Evolutionary conservation across 2,888 invertebrate species (phyloP).

Genomic region (Lepidochrysops patricia): DNA sequence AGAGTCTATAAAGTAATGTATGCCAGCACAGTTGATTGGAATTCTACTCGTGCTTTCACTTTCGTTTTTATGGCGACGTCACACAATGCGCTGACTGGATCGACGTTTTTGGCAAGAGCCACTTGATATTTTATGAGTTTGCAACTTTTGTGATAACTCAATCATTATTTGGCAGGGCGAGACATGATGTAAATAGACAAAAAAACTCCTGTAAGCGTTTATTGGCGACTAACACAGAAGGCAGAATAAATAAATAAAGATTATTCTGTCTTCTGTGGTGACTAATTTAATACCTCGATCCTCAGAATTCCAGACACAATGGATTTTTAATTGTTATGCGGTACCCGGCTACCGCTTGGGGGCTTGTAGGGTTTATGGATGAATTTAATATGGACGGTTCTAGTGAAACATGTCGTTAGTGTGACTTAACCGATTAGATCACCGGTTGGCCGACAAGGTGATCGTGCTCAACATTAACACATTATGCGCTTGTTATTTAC

Average conservation of each 20-base stretch:
- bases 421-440: background rate
- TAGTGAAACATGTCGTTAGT: background rate
- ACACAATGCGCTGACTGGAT: constrained; percentile 14
- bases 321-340: too few relatives aligned
- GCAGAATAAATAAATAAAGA: too few relatives aligned
- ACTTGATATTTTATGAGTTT: background rate
- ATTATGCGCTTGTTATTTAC: background rate
- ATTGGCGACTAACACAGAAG: too few relatives aligned
- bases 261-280: too few relatives aligned
- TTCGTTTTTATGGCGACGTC: constrained; percentile 20
- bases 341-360: too few relatives aligned
- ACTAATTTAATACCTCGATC: too few relatives aligned
- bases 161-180: background rate
- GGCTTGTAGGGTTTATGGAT: too few relatives aligned
- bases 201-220: background rate
- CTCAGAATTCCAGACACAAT: too few relatives aligned
- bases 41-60: constrained; percentile 19
- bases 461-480: background rate
- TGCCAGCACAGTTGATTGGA: constrained; percentile 15
- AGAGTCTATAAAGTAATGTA: background rate
- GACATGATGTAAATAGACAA: too few relatives aligned
- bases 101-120: constrained; percentile 13
- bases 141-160: constrained; percentile 3
- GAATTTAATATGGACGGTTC: background rate
- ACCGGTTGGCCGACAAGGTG: background rate